A percentile compares a stretch with the other conserved stretches of the same genome.
Evolutionary conservation across 35 echinoderm and acorn worm genomes (phyloP).

Genomic region (Holothuria glaberrima): DNA sequence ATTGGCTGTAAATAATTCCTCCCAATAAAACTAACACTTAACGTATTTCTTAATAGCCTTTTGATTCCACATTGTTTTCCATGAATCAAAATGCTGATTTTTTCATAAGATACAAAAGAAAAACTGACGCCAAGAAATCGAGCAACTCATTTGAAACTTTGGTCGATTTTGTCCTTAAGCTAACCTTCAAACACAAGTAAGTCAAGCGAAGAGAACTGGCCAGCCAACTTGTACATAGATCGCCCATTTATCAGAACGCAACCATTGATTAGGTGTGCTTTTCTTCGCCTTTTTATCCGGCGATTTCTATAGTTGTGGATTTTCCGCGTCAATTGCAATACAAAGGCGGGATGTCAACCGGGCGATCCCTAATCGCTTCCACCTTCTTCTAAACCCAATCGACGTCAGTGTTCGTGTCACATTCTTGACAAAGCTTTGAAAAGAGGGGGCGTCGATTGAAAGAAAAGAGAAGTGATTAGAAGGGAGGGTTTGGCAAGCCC

Average conservation of each 20-base stretch:
- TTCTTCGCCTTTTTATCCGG: conserved; percentile 2
- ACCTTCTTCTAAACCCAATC: not conserved
- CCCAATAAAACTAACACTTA: too few relatives aligned
- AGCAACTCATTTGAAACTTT: too few relatives aligned
- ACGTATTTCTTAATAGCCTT: too few relatives aligned
- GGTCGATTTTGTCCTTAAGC: too few relatives aligned
- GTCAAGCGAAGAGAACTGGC: too few relatives aligned
- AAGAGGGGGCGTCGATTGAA: conserved; percentile 30
- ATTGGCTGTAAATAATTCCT: too few relatives aligned
- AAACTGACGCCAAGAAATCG: too few relatives aligned
- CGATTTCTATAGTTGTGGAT: conserved; percentile 18
- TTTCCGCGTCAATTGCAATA: conserved; percentile 45
- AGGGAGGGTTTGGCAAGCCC: conserved; percentile 11
- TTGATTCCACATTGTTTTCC: too few relatives aligned
- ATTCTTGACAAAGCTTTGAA: conserved; percentile 19
- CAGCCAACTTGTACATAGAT: too few relatives aligned
- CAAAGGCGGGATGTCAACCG: conserved; percentile 1
- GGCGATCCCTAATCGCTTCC: conserved; percentile 24
- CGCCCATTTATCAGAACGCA: conserved; percentile 12
- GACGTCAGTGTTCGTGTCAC: conserved; percentile 24
- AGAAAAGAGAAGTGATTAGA: conserved; percentile 11
- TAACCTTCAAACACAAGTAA: too few relatives aligned
- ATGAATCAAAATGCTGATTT: too few relatives aligned
- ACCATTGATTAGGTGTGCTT: conserved; percentile 32
- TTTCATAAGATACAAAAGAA: too few relatives aligned